Evolutionary conservation across 53 echinoderm and acorn worm genomes (phyloP), one percentile per base, ranked within the genome.

Genomic region (Paracentrotus lividus): DNA sequence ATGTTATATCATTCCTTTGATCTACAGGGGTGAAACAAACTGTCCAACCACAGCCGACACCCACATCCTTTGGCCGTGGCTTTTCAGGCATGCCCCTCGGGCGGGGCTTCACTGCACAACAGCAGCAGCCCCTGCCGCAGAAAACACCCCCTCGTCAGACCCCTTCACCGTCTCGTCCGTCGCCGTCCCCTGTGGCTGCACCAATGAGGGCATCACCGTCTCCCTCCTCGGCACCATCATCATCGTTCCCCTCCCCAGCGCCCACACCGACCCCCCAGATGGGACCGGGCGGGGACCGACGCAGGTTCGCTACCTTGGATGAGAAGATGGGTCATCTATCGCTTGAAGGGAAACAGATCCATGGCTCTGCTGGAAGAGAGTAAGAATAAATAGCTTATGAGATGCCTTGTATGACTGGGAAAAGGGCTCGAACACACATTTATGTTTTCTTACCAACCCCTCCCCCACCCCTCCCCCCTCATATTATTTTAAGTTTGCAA

Each of bases 301-400:
- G 66, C 12, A 43, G 59, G 36, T 52, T 27, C 33, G 52, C 51
- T 5, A 81, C 47, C 14, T 66, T 92, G 49, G 95, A 57, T 33
- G 86, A 92, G 88, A 85, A 67, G 88, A 94, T 93, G 91, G 58
- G 57, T 0, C 81, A 91, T 20, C 45, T 90, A 13, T 69, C 90
- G 18, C 90, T 90, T 3, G 51, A 90, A 47, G 72, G 51, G 15
- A 90, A 90, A 34, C 13, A 90, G 49, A 90, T 51, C 49, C 90
- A 90, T 13, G 97, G 97, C 51, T 93, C 81, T 26, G 92, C 94
- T n/a, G 97, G 97, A 12, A 75, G 68, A 94, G 69, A 88, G 97
- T 97, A 94, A 94, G 95, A 86, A 23, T 16, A n/a, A n/a, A n/a
- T n/a, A n/a, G n/a, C n/a, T n/a, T n/a, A n/a, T n/a, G n/a, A n/a